Evolutionary conservation across 2,113 vertebrate species (phyloP).

Genomic region (Oreochromis aureus): DNA sequence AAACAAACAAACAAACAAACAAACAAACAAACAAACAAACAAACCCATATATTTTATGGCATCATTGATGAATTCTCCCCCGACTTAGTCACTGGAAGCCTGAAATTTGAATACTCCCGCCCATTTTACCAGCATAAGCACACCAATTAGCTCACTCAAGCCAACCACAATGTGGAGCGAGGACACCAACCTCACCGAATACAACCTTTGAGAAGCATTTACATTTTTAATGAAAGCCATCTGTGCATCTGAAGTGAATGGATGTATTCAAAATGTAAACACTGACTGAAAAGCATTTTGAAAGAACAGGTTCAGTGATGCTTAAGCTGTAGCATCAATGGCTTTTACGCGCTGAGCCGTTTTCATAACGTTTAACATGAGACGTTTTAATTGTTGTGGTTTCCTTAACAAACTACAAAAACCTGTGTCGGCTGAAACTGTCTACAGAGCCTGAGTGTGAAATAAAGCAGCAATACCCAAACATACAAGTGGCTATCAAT

Average conservation of each 20-base stretch:
- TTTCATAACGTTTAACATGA: neutral
- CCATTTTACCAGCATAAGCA: neutral
- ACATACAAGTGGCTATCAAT: neutral
- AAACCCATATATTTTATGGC: neutral
- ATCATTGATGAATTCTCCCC: neutral
- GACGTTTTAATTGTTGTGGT: neutral
- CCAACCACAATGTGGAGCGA: neutral
- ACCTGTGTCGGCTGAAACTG: neutral
- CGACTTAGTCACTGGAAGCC: neutral
- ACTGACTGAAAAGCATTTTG: neutral
- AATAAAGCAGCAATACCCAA: neutral
- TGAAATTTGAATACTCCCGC: neutral
- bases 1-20: neutral
- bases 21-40: neutral
- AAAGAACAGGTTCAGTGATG: neutral
- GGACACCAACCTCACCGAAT: neutral
- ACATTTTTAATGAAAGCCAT: neutral
- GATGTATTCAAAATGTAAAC: neutral
- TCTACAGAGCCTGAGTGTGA: neutral
- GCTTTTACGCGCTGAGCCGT: accelerated
- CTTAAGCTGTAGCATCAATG: neutral
- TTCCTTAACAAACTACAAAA: neutral
- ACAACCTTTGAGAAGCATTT: neutral
- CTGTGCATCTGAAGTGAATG: neutral
- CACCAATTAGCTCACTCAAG: neutral